Evolutionary conservation across 2,888 invertebrate genomes (phyloP).

Genomic region (Trisateles emortualis): DNA sequence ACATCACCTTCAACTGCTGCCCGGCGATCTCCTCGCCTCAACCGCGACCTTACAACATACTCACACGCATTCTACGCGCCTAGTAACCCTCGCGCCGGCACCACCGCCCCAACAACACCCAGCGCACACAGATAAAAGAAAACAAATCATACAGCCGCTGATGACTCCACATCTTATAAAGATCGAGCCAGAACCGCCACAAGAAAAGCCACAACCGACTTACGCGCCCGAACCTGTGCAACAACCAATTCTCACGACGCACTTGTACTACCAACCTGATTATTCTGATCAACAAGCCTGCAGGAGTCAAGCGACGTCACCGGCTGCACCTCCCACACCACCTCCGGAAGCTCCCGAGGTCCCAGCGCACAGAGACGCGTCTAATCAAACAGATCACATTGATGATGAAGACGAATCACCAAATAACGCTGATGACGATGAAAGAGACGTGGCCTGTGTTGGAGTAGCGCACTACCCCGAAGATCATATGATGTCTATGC

Average conservation of each 20-base stretch:
- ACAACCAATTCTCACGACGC: slow-evolving; percentile 84
- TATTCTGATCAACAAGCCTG: slow-evolving; percentile 76
- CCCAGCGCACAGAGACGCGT: slow-evolving; percentile 92
- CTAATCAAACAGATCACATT: slow-evolving; percentile 93
- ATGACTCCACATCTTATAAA: slow-evolving; percentile 88
- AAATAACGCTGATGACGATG: slow-evolving; percentile 79
- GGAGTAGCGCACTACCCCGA: slow-evolving; percentile 82
- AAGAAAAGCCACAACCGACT: slow-evolving; percentile 75
- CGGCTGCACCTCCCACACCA: slow-evolving; percentile 86
- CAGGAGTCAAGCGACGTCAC: slow-evolving; percentile 87
- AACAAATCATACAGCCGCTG: slow-evolving; percentile 81
- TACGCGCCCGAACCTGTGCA: slow-evolving; percentile 82
- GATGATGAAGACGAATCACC: slow-evolving; percentile 89
- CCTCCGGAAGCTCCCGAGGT: slow-evolving; percentile 85
- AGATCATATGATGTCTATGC: slow-evolving; percentile 54
- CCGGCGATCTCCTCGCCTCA: slow-evolving; percentile 89
- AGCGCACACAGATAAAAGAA: slow-evolving; percentile 71
- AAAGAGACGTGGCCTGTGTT: slow-evolving; percentile 78
- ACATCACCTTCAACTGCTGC: slow-evolving; percentile 89
- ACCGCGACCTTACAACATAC: slow-evolving; percentile 89
- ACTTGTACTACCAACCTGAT: slow-evolving; percentile 87
- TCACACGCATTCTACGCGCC: slow-evolving; percentile 89
- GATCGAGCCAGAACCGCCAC: slow-evolving; percentile 89
- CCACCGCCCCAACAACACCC: slow-evolving; percentile 75
- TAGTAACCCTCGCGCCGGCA: slow-evolving; percentile 89